A percentile compares a stretch with the other conserved stretches of the same genome.
These are phyloP conservation scores for Agrochola circellaris DNA, from an alignment of 2,888 invertebrate species.

Conservation along the genomic window DNA sequence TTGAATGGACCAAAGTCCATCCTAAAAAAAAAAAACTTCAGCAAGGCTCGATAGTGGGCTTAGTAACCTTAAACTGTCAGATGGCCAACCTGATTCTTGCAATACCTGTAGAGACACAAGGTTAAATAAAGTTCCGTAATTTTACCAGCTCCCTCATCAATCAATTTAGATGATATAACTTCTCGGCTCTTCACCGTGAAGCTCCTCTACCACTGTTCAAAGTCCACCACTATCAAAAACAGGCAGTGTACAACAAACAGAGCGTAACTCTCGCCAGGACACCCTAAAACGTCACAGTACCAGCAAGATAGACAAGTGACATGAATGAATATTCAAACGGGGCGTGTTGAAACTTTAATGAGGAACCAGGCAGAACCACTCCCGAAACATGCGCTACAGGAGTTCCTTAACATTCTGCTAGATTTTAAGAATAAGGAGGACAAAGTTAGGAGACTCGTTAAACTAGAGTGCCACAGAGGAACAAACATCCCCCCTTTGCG, in stretches of 20 bases:
- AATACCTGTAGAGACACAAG: neutral
- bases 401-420: conserved; percentile 7
- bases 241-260: conserved; percentile 11
- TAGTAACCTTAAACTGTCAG: neutral
- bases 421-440: neutral
- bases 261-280: neutral
- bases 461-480: too few species aligned
- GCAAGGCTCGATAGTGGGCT: neutral
- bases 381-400: conserved; percentile 26
- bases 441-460: conserved; percentile 1
- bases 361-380: conserved; percentile 54
- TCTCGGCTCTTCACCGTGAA: neutral
- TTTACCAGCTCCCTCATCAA: neutral
- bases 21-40: neutral
- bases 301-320: conserved; percentile 61
- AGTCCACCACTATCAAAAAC: neutral
- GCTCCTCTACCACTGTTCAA: neutral
- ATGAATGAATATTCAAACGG: conserved; percentile 74
- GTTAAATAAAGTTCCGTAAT: too few species aligned
- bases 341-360: conserved; percentile 72
- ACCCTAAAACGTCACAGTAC: conserved; percentile 6
- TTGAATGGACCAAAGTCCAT: neutral
- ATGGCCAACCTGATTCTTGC: neutral
- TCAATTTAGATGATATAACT: neutral
- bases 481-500: too few species aligned